Evolutionary conservation across 2,113 vertebrate genomes (phyloP), one percentile per base, ranked within the genome.

Genomic region (Buteo buteo): DNA sequence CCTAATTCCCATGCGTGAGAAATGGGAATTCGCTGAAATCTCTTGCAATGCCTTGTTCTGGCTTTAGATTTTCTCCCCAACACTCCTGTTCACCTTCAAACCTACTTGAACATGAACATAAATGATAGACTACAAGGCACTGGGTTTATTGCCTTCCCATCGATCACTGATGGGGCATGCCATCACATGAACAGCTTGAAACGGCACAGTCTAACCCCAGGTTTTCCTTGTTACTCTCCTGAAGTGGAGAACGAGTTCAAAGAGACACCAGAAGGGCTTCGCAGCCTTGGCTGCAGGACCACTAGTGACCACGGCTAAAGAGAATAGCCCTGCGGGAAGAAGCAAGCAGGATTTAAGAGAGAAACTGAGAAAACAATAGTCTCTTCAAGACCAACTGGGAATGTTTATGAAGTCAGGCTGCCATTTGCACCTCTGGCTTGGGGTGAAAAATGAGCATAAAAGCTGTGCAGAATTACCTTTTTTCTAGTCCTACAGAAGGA

Each of bases 401-500:
- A 97, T 92, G 96, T 97, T 98, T 97, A 91, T 96, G 93, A 96
- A 98, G 95, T 97, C 94, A 69, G 83, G 36, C 45, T 98, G 93
- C 94, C 93, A 36, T 98, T 98, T 98, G 76, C 66, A 74, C 87
- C 96, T 95, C 95, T 95, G 93, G 74, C 88, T 94, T 94, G 45
- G 83, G 94, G 96, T 97, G 91, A 96, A 98, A 98, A 97, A 90
- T 38, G 64, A 97, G 83, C 83, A 91, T 94, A 95, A 98, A 98
- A 97, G 83, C 95, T 96, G 86, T 93, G 93, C 81, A 94, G 95
- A 97, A 97, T 97, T 64, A 94, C 94, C 88, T 97, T 97, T 98
- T 92, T 96, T 97, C 97, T 94, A 97, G 97, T 95, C 83, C 90
- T 96, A 92, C 91, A 93, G 97, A 97, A 95, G 97, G 97, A 97